phyloP scores from a whole-genome alignment of 2,113 vertebrate species.

The Centropus bengalensis region DNA sequence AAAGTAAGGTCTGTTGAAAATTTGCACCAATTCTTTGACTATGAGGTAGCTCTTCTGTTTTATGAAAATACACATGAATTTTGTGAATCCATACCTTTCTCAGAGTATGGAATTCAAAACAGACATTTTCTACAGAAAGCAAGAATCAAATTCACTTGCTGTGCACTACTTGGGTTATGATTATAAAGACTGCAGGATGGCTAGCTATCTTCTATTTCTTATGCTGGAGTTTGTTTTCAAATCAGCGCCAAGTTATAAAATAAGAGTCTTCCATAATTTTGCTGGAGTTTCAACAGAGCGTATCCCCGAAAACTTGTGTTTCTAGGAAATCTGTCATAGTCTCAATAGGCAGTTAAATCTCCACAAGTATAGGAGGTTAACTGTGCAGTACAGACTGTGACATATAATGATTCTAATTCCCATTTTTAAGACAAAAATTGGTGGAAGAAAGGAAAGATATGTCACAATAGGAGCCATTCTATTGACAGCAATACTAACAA shows the following conservation, averaged over 20 bases:
- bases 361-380: not conserved
- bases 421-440: conserved; percentile 47
- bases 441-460: conserved; percentile 5
- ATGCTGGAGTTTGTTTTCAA: not conserved
- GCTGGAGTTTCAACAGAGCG: not conserved
- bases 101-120: not conserved
- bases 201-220: not conserved
- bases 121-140: not conserved
- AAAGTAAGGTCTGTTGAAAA: not conserved
- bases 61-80: not conserved
- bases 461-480: not conserved
- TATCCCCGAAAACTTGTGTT: not conserved
- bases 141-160: not conserved
- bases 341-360: not conserved
- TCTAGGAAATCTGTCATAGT: not conserved
- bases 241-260: not conserved
- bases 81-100: not conserved
- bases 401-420: not conserved
- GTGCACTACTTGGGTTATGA: not conserved
- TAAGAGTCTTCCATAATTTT: not conserved
- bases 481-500: not conserved
- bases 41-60: not conserved
- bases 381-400: not conserved
- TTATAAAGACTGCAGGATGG: not conserved
- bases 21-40: not conserved